A percentile compares a stretch with the other conserved stretches of the same genome.
Evolutionary conservation across 2,888 invertebrate species (phyloP).

Genomic region (Athalia cordata): DNA sequence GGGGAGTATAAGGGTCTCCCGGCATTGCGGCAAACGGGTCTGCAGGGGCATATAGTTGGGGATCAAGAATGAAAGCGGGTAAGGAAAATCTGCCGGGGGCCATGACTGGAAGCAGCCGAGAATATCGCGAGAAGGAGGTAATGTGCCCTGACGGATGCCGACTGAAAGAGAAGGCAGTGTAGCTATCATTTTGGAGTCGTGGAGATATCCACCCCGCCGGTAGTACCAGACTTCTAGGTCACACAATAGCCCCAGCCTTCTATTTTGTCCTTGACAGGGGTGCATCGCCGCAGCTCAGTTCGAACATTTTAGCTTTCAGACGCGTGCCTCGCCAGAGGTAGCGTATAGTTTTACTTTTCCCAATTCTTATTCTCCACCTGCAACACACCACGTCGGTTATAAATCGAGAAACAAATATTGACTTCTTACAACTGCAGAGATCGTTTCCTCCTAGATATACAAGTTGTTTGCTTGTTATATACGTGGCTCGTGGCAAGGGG

Average conservation of each 20-base stretch:
- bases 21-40: slow-evolving; percentile 33
- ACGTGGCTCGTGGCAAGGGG: background rate
- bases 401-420: slow-evolving; percentile 18
- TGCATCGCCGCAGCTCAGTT: slow-evolving; percentile 12
- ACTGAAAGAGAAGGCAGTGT: slow-evolving; percentile 52
- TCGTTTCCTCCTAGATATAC: background rate
- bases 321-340: background rate
- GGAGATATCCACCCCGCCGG: slow-evolving; percentile 54
- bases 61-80: slow-evolving; percentile 39
- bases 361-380: background rate
- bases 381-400: background rate
- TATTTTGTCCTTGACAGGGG: slow-evolving; percentile 26
- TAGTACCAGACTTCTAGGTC: slow-evolving; percentile 57
- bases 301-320: background rate
- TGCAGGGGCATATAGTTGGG: background rate
- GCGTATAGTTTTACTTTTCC: background rate
- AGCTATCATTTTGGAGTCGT: slow-evolving; percentile 59
- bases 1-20: slow-evolving; percentile 44
- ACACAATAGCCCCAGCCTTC: slow-evolving; percentile 55
- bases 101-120: slow-evolving; percentile 49
- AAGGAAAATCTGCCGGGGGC: slow-evolving; percentile 50
- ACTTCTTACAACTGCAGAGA: slow-evolving; percentile 4
- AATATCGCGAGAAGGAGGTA: slow-evolving; percentile 52
- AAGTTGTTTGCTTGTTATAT: slow-evolving; percentile 2
- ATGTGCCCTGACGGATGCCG: slow-evolving; percentile 66